Evolutionary conservation across 2,113 vertebrate genomes (phyloP).

Genomic region (Seriola rivoliana): DNA sequence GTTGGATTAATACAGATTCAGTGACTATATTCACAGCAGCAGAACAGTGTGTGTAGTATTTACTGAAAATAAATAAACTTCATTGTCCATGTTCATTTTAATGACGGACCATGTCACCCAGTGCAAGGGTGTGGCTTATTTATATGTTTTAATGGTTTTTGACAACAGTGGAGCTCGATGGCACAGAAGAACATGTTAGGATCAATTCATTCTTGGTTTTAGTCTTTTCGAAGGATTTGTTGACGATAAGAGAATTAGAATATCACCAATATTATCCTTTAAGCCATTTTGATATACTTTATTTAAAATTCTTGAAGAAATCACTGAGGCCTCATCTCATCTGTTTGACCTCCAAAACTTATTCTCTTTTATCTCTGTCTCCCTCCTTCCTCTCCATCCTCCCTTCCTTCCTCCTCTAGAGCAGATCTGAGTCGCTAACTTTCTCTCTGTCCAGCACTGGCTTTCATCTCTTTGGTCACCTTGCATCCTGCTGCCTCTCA

Average conservation of each 20-base stretch:
- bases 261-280: not conserved
- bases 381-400: conserved; percentile 1
- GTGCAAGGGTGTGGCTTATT: not conserved
- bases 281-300: too few relatives aligned
- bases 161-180: not conserved
- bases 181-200: too few relatives aligned
- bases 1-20: not conserved
- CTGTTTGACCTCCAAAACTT: conserved; percentile 25
- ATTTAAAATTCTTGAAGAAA: too few relatives aligned
- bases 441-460: conserved; percentile 28
- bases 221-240: not conserved
- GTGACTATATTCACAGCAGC: not conserved
- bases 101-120: not conserved
- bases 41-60: not conserved
- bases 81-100: not conserved
- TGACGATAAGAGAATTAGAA: not conserved
- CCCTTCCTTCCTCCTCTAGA: conserved; percentile 15
- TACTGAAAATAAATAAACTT: not conserved
- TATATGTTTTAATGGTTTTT: not conserved
- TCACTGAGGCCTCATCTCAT: conserved; percentile 3
- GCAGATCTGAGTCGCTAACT: conserved; percentile 46
- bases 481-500: conserved; percentile 65
- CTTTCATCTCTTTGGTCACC: conserved; percentile 70
- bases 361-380: conserved; percentile 16
- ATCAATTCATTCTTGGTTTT: not conserved